Conservation (phyloP, 2,797 vertebrate genomes). For the Protosalanx chinensis region DNA sequence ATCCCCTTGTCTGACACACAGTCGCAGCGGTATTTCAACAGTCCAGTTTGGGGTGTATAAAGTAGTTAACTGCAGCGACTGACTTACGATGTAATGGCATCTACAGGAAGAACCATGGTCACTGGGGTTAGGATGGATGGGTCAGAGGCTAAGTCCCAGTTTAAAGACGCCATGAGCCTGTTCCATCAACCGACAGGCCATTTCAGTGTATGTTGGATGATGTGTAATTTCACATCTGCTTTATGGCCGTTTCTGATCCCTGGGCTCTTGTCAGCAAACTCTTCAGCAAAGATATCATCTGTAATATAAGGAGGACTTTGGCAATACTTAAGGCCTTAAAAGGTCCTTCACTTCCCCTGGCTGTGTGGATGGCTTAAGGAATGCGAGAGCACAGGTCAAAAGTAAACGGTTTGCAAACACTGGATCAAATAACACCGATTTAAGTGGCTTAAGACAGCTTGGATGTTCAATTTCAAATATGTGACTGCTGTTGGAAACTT, state of each 20-base stretch:
- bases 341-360: constrained; percentile 69
- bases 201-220: constrained; percentile 72
- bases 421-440: constrained; percentile 73
- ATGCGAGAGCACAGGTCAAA: constrained; percentile 70
- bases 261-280: constrained; percentile 77
- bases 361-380: constrained; percentile 73
- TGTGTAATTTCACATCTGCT: constrained; percentile 81
- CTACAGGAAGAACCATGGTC: constrained; percentile 37
- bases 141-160: constrained; percentile 76
- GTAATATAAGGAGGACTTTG: constrained; percentile 78
- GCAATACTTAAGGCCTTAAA: constrained; percentile 75
- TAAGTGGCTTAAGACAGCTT: constrained; percentile 74
- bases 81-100: constrained; percentile 69
- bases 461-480: constrained; percentile 54
- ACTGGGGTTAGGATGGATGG: constrained; percentile 53
- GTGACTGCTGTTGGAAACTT: constrained; percentile 31
- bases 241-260: constrained; percentile 79
- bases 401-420: constrained; percentile 78
- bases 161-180: constrained; percentile 75
- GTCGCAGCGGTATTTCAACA: constrained; percentile 39
- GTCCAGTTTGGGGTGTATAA: constrained; percentile 29
- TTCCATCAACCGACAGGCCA: constrained; percentile 78
- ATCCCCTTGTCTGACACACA: constrained; percentile 39
- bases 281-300: constrained; percentile 77
- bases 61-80: constrained; percentile 59